A percentile compares a stretch with the other conserved stretches of the same genome.
Conservation (phyloP, 2,797 vertebrate species). For the Onychomys torridus region DNA sequence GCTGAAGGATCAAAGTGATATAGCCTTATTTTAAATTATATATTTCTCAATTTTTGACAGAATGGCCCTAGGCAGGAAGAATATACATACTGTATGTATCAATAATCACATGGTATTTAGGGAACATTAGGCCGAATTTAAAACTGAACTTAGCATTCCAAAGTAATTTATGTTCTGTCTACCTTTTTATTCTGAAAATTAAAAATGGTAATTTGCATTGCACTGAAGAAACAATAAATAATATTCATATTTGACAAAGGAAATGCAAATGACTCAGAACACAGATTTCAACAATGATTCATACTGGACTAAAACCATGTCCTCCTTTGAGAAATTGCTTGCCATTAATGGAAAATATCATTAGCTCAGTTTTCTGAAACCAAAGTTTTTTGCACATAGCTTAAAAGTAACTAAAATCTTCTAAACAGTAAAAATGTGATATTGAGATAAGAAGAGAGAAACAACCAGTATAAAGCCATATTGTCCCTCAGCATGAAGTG, state of each 20-base stretch:
- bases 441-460: constrained; percentile 85
- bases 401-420: constrained; percentile 73
- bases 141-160: constrained; percentile 1
- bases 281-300: constrained; percentile 34
- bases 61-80: constrained; percentile 2
- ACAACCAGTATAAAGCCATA: constrained; percentile 88
- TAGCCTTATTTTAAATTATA: constrained; percentile 79
- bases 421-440: constrained; percentile 82
- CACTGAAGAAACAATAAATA: constrained; percentile 63
- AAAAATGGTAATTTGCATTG: constrained; percentile 54
- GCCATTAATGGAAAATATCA: constrained; percentile 20
- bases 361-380: constrained; percentile 61
- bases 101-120: constrained; percentile 28
- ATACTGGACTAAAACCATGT: constrained; percentile 33
- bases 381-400: constrained; percentile 32
- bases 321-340: constrained; percentile 45
- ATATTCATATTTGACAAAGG: constrained; percentile 18
- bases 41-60: constrained; percentile 61
- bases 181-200: constrained; percentile 52
- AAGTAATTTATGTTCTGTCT: constrained; percentile 47
- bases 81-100: constrained; percentile 31
- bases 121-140: constrained; percentile 64
- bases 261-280: neutral
- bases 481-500: constrained; percentile 90
- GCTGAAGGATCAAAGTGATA: constrained; percentile 79